Evolutionary conservation across 2,888 invertebrate species (phyloP).

Genomic region (Steinernema hermaphroditum): DNA sequence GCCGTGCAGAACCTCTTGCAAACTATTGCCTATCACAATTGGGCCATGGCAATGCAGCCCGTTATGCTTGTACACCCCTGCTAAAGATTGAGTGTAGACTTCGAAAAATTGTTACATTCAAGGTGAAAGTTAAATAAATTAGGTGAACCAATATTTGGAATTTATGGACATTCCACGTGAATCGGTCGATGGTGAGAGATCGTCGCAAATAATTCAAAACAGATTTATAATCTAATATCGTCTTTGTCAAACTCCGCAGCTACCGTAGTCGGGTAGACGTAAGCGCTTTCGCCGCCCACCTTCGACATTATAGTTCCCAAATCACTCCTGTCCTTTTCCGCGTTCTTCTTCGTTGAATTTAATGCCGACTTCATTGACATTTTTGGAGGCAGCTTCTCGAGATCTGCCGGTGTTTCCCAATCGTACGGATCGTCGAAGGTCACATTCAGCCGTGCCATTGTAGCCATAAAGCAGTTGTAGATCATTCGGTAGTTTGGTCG

Average conservation of each 20-base stretch:
- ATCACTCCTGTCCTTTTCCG: not conserved
- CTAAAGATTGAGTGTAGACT: too few relatives aligned
- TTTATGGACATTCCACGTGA: too few relatives aligned
- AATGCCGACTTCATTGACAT: not conserved
- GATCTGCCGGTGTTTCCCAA: constrained; percentile 35
- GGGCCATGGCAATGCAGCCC: too few relatives aligned
- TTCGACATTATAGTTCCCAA: not conserved
- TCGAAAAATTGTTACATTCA: too few relatives aligned
- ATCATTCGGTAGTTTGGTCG: constrained; percentile 42
- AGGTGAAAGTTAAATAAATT: too few relatives aligned
- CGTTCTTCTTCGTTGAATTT: not conserved
- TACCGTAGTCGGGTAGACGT: not conserved
- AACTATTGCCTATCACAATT: too few relatives aligned
- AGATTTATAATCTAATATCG: too few relatives aligned
- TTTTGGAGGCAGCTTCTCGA: not conserved
- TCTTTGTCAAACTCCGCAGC: constrained; percentile 6
- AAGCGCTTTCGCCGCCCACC: not conserved
- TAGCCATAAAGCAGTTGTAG: constrained; percentile 34
- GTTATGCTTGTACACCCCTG: too few relatives aligned
- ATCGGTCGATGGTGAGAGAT: too few relatives aligned
- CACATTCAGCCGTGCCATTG: constrained; percentile 35
- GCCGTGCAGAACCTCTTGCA: too few relatives aligned
- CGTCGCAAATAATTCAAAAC: too few relatives aligned
- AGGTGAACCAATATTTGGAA: too few relatives aligned
- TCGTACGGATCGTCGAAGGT: constrained; percentile 42